Evolutionary conservation across 2,113 vertebrate genomes (phyloP), one percentile per base, ranked within the genome.

Genomic region (Hystrix cristata): DNA sequence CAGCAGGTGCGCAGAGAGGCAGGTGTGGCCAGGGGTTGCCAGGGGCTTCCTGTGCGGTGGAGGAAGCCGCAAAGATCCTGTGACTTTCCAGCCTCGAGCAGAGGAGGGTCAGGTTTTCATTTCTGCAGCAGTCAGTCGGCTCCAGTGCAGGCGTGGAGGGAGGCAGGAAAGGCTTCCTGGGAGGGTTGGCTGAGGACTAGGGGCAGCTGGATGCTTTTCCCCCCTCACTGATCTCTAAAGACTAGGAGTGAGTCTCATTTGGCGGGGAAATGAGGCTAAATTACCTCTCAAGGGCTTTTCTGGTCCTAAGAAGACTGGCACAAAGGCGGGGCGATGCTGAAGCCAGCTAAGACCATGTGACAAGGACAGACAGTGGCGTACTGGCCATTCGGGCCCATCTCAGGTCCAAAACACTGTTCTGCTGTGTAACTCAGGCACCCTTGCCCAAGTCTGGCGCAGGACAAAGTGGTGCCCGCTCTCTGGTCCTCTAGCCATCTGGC

Each of bases 261-360:
- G 81, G 64, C 53, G 27, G 27, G 51, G 64, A 87, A 93, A 83
- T 74, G 51, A 94, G 53, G 88, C 43, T 43, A 31, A 84, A 57
- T 79, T 71, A 78, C 55, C 78, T 96, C 31, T 78, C 62, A 19
- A 67, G 38, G 93, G 62, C 43, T 95, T 78, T 92, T 65, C 55
- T 25, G 38, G 59, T 87, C 87, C 38, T 9, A 71, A 62, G 80
- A 29, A n/a, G 43, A 51, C 29, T n/a, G 55, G 53, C 59, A 12
- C 59, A n/a, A 90, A 48, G 57, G 19, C 62, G 21, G 27, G 18
- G 1, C 48, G 34, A 67, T 4, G 12, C 10, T 81, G 80, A 84
- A n/a, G 51, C 60, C 59, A 29, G 12, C 60, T 46, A 23, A n/a
- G 62, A 38, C 62, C 57, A 48, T 0, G 23, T 16, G 72, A 69